Base-by-base conservation (phyloP, 2,113 vertebrate genomes). In the Cavia aperea region DNA sequence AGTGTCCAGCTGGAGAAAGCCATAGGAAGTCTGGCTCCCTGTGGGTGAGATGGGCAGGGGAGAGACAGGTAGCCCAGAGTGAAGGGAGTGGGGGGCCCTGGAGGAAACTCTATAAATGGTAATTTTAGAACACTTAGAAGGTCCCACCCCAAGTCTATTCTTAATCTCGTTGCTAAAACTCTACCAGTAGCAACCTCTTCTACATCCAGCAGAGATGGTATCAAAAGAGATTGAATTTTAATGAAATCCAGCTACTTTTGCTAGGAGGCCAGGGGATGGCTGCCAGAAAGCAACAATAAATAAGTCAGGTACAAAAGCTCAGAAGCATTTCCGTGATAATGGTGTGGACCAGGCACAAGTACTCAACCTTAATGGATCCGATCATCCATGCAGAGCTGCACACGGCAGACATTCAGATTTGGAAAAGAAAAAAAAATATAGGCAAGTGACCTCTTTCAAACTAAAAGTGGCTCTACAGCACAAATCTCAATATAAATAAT, bases 221-320 rank as follows among this genome's bases (percentile, higher is more conserved):
- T 96, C 94, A 77, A 21, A 72, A 92, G 83, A 94, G 94, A 97
- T 56, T 92, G 95, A 95, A 94, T 96, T 91, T 96, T 96, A 95
- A 96, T 95, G 93, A 96, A 95, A 96, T 84, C 86, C 79, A 86
- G 94, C 81, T 92, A 58, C 88, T 94, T 95, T 88, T 93, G 89
- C 94, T 84, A 93, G 81, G 31, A 95, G 93, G 90, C 86, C 51
- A 79, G 21, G 78, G 88, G 84, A 86, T 91, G 81, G 79, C 79
- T 95, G 93, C 91, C 91, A 93, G 86, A 82, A 86, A 82, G 88
- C 39, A 90, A 88, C 91, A 85, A 92, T 92, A 93, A 95, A 73
- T 89, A 95, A 96, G 83, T 78, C 92, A 89, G 81, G 58, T 9
- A 73, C 90, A 84, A 94, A 88, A 87, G 86, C 85, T 72, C 83